These are phyloP conservation scores for Agelaius tricolor DNA, from an alignment of 2,113 vertebrate species.

Conservation along the genomic window DNA sequence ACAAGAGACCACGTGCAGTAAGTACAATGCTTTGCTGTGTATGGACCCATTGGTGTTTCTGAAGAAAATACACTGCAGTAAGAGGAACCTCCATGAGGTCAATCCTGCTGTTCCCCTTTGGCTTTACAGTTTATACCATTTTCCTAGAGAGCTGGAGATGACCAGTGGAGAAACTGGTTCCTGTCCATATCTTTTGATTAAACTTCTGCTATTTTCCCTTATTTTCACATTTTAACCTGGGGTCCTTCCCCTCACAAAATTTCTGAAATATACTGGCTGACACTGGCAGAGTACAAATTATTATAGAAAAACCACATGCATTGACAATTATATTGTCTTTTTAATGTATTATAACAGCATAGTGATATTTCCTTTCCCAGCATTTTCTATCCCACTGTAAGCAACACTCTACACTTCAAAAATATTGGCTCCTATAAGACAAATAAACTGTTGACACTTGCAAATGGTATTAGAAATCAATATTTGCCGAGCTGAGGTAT, in stretches of 20 bases:
- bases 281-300: background rate
- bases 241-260: background rate
- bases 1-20: fast-evolving
- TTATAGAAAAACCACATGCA: background rate
- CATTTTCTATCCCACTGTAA: background rate
- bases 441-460: background rate
- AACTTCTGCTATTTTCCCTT: background rate
- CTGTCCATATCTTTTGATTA: background rate
- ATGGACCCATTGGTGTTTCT: fast-evolving
- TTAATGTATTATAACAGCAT: background rate
- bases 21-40: background rate
- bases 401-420: background rate
- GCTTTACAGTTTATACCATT: background rate
- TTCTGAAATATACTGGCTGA: background rate
- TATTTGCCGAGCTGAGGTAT: background rate
- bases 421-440: background rate
- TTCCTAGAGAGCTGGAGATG: background rate
- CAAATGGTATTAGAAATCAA: background rate
- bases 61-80: fast-evolving
- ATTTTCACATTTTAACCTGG: background rate
- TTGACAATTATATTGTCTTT: background rate
- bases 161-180: background rate
- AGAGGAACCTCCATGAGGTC: fast-evolving
- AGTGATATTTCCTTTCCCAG: background rate
- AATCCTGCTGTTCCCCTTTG: background rate